phyloP scores from a whole-genome alignment of 2,113 vertebrate species.

The Pelodiscus sinensis region DNA sequence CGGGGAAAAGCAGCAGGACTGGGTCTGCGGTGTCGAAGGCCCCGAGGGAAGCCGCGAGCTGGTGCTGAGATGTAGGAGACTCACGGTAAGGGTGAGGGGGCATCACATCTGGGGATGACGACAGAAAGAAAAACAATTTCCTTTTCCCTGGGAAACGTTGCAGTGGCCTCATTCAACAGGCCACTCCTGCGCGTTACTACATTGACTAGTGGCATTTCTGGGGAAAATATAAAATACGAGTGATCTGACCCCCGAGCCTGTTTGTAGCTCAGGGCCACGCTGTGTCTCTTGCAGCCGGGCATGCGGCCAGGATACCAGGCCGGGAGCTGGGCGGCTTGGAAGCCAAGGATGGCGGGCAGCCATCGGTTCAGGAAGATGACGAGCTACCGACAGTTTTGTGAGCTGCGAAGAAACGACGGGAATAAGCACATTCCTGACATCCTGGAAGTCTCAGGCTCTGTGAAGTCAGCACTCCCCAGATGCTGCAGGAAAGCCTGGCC shows the following conservation, averaged over 20 bases:
- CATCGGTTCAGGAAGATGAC: background rate
- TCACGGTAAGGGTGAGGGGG: background rate
- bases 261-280: background rate
- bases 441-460: background rate
- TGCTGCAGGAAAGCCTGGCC: background rate
- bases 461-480: background rate
- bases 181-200: fast-evolving
- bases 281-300: background rate
- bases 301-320: background rate
- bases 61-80: background rate
- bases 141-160: fast-evolving
- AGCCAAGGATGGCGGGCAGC: background rate
- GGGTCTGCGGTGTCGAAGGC: fast-evolving
- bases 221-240: fast-evolving
- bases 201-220: background rate
- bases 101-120: background rate
- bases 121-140: background rate
- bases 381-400: background rate
- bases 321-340: background rate
- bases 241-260: background rate
- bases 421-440: background rate
- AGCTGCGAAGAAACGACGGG: background rate
- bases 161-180: fast-evolving
- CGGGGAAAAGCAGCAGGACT: fast-evolving
- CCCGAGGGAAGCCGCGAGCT: background rate